A percentile compares a stretch with the other conserved stretches of the same genome.
phyloP scores from a whole-genome alignment of 2,797 vertebrate species.

The Diglossa cyanea region DNA sequence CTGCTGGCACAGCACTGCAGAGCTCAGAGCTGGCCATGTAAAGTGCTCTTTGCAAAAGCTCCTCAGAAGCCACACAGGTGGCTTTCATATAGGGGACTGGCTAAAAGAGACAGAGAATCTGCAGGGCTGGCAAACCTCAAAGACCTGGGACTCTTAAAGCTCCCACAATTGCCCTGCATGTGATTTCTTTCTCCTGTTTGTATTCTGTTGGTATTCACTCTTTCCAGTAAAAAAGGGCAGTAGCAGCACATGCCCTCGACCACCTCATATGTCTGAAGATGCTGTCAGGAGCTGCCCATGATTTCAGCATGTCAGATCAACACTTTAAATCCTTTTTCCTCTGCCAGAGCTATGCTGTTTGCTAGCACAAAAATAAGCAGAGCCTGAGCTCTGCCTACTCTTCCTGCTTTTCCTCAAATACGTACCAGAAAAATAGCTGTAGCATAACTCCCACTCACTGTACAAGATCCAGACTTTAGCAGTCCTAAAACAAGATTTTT shows the following conservation, averaged over 20 bases:
- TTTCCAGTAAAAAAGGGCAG: not conserved
- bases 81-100: not conserved
- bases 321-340: not conserved
- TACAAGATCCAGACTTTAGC: constrained; percentile 18
- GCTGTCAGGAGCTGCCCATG: not conserved
- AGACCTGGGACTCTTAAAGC: not conserved
- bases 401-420: constrained; percentile 34
- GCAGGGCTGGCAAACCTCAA: not conserved
- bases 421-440: constrained; percentile 22
- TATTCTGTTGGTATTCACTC: not conserved
- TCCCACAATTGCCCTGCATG: not conserved
- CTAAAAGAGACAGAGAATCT: not conserved
- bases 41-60: not conserved
- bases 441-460: constrained; percentile 26
- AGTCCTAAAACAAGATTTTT: constrained; percentile 26
- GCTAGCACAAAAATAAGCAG: constrained; percentile 31
- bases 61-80: not conserved
- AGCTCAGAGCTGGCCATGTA: not conserved
- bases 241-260: not conserved
- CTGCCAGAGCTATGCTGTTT: not conserved
- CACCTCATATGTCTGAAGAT: not conserved
- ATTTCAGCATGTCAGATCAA: not conserved
- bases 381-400: constrained; percentile 28
- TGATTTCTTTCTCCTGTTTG: not conserved
- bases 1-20: not conserved